These are phyloP conservation scores for Anguilla megastoma DNA, from an alignment of 2,797 vertebrate species.

Conservation along the genomic window DNA sequence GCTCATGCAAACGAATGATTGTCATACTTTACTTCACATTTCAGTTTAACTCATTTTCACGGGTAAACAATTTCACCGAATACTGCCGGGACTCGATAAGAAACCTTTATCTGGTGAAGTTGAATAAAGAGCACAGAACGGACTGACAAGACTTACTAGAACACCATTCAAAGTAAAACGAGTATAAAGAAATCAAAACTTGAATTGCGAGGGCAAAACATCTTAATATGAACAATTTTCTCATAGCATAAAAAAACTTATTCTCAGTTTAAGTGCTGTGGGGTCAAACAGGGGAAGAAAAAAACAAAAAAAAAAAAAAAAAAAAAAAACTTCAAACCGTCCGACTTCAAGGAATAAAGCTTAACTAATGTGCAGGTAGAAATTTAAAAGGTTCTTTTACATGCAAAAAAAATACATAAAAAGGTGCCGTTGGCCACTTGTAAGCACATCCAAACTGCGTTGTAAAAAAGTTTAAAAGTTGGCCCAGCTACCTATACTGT, in stretches of 20 bases:
- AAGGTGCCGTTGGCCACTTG: background rate
- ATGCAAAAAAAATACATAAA: background rate
- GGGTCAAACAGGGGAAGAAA: background rate
- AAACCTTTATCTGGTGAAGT: background rate
- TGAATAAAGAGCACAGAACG: background rate
- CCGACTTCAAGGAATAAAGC: background rate
- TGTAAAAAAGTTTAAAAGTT: conserved; percentile 25
- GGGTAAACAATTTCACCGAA: background rate
- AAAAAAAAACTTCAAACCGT: background rate
- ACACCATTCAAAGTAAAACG: background rate
- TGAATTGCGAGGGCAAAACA: background rate
- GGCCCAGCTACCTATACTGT: conserved; percentile 37
- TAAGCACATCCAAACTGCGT: conserved; percentile 42
- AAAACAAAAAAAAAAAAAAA: background rate
- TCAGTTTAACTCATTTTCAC: background rate
- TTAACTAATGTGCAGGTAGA: background rate
- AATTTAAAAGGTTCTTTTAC: too few species aligned
- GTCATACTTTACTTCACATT: background rate
- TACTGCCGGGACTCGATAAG: background rate
- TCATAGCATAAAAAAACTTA: background rate
- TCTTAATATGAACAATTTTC: background rate
- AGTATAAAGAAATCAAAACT: background rate
- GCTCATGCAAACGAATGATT: background rate
- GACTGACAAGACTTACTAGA: background rate
- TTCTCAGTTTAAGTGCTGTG: background rate